Conservation (phyloP, 2,888 invertebrate genomes). For the Andrena camellia region DNA sequence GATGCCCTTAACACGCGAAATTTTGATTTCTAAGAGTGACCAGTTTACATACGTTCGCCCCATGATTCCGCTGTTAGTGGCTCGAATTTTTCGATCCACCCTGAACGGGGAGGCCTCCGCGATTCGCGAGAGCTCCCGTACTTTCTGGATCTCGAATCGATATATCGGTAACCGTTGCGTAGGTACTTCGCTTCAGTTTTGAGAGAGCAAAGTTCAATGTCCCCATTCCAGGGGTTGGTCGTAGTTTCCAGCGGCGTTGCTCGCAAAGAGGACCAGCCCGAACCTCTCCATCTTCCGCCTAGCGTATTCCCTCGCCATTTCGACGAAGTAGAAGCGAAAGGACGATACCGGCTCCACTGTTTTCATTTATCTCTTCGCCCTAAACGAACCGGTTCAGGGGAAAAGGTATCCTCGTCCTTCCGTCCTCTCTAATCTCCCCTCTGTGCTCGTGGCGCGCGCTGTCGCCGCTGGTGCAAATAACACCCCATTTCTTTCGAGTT, state of each 20-base stretch:
- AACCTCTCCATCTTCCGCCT: constrained; percentile 45
- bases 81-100: neutral
- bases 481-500: constrained; percentile 9
- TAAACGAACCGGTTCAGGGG: constrained; percentile 44
- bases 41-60: no score
- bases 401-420: constrained; percentile 50
- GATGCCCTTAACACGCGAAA: no score
- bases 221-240: constrained; percentile 41
- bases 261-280: constrained; percentile 3
- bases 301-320: constrained; percentile 52
- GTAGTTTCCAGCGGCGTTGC: constrained; percentile 18
- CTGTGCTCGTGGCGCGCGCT: neutral
- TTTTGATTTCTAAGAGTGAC: no score
- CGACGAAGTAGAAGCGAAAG: constrained; percentile 56
- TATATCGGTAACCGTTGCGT: constrained; percentile 44
- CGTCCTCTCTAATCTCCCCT: constrained; percentile 23
- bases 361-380: constrained; percentile 68
- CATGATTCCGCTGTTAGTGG: neutral
- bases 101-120: no score
- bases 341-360: constrained; percentile 50
- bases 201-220: constrained; percentile 59
- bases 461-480: no score
- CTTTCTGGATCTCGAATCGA: constrained; percentile 33
- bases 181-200: constrained; percentile 14
- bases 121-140: neutral